Percentiles rank a stretch among this genome's conserved stretches.
Conservation (phyloP, 2,797 vertebrate genomes). For the Enteromius viviparus region DNA sequence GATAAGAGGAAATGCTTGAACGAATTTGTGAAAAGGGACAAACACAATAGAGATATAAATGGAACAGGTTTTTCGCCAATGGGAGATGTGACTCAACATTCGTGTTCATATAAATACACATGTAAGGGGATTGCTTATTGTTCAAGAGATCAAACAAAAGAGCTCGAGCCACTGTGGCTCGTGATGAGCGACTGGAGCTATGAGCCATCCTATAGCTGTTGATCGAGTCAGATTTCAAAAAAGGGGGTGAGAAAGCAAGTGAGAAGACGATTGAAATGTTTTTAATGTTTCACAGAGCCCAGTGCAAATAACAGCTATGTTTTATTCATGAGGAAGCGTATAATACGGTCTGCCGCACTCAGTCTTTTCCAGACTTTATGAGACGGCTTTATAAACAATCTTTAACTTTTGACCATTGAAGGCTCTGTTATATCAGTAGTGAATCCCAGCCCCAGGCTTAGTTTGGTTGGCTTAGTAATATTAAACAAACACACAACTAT, state of each 20-base stretch:
- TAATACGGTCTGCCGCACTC: conserved; percentile 2
- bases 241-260: not conserved
- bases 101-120: conserved; percentile 5
- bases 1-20: conserved; percentile 38
- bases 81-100: conserved; percentile 26
- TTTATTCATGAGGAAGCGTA: conserved; percentile 43
- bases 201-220: not conserved
- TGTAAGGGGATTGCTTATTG: conserved; percentile 8
- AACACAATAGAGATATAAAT: conserved; percentile 38
- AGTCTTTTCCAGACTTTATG: conserved; percentile 1
- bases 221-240: not conserved
- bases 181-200: not conserved
- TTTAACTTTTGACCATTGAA: conserved; percentile 6
- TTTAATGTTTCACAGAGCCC: conserved; percentile 32
- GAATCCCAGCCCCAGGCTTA: not conserved
- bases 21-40: conserved; percentile 34
- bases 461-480: not conserved
- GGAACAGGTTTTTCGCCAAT: not conserved
- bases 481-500: no score
- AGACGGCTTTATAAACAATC: conserved; percentile 27
- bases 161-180: not conserved
- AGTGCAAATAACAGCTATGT: conserved; percentile 30
- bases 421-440: not conserved
- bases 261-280: conserved; percentile 28
- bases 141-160: conserved; percentile 27